Evolutionary conservation across 2,888 invertebrate species (phyloP), one percentile per base, ranked within the genome.

Genomic region (Mythimna albipuncta): DNA sequence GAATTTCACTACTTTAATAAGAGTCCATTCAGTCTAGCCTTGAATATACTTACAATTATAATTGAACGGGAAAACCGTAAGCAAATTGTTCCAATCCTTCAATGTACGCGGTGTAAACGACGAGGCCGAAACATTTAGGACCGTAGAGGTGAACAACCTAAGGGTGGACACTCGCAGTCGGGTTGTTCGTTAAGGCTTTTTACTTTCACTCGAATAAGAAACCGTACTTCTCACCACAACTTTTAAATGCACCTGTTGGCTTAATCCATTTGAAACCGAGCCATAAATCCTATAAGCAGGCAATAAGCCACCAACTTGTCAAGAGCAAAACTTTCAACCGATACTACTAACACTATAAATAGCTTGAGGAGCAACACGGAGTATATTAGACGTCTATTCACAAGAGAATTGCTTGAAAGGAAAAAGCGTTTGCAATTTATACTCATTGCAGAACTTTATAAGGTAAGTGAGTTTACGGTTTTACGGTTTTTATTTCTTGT

Each of bases 361-460:
- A 81, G 69, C 47, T 71, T 16, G 41, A 58, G 26, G 26, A 57
- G 72, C 66, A 70, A 55, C 55, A 57, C 64, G 32, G 54, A 66
- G 70, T 70, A 65, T 74, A 83, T 75, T 81, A 72, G 64, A 79
- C 74, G 64, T 71, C 69, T 67, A 55, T 82, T 54, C 64, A 41
- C 79, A 10, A 19, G 83, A 58, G 79, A 72, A 71, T 69, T 63
- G 54, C 10, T 19, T 6, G 26, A 32, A 62, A 73, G 75, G 77
- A 72, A 78, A 82, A 73, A 74, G 69, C 67, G 57, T 69, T 72
- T 64, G 69, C 83, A 75, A 72, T 83, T 79, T 81, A 74, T 79
- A 76, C 70, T 83, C 74, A 79, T 79, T 81, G 70, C 72, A 26
- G 54, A 63, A 81, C 54, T 81, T 79, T 75, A 62, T 65, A 72